Percentiles rank a stretch among this genome's conserved stretches.
Evolutionary conservation across 2,888 invertebrate species (phyloP).

Genomic region (Pomacea canaliculata): DNA sequence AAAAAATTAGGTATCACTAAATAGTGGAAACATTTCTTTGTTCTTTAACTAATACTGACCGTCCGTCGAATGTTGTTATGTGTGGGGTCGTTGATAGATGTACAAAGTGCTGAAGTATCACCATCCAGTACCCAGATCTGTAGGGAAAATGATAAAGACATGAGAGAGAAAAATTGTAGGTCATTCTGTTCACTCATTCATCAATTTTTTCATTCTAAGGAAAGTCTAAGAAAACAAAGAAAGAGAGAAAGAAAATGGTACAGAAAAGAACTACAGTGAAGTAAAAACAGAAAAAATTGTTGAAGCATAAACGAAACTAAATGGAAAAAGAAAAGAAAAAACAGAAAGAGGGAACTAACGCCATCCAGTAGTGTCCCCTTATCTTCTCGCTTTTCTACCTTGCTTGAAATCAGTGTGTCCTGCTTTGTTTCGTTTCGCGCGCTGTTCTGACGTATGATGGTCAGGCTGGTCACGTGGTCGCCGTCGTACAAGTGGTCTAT

Average conservation of each 20-base stretch:
- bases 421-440: not conserved
- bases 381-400: not conserved
- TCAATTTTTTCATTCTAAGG: not conserved
- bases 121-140: slow-evolving; percentile 53
- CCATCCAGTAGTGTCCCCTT: slow-evolving; percentile 24
- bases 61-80: slow-evolving; percentile 48
- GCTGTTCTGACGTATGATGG: slow-evolving; percentile 4
- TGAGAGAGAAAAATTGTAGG: no score
- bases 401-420: not conserved
- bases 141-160: not conserved
- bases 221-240: not conserved
- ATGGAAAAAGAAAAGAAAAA: not conserved
- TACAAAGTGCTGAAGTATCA: slow-evolving; percentile 46
- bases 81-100: slow-evolving; percentile 61
- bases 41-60: slow-evolving; percentile 25
- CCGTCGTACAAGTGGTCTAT: slow-evolving; percentile 45
- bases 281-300: not conserved
- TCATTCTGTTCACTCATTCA: no score
- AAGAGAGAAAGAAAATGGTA: not conserved
- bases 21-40: no score
- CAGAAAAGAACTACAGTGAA: not conserved
- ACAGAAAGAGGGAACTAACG: not conserved
- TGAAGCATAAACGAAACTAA: not conserved
- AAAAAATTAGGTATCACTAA: no score
- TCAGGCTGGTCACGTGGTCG: slow-evolving; percentile 32